These are phyloP conservation scores for Artibeus jamaicensis DNA, from an alignment of 2,797 vertebrate genomes.

Conservation along the genomic window DNA sequence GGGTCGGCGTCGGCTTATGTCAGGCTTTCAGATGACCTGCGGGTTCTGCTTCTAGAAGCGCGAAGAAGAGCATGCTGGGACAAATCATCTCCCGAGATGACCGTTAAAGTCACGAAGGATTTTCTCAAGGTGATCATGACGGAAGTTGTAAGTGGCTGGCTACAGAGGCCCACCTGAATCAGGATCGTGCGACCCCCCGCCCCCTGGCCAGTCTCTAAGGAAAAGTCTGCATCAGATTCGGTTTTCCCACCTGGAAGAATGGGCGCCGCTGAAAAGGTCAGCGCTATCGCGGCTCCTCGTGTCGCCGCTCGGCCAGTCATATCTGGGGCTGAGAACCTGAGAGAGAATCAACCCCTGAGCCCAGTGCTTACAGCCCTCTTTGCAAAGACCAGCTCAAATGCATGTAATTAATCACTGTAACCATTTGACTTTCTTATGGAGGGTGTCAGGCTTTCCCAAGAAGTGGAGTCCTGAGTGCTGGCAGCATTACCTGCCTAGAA, in stretches of 20 bases:
- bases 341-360: background rate
- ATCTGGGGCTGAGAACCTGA: background rate
- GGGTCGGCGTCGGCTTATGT: background rate
- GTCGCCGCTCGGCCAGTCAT: background rate
- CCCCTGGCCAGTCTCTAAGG: background rate
- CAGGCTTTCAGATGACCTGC: background rate
- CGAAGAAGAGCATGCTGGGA: background rate
- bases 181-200: accelerated
- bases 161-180: background rate
- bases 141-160: background rate
- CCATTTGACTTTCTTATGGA: slow-evolving; percentile 56
- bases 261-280: background rate
- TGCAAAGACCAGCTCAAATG: slow-evolving; percentile 27
- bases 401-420: slow-evolving; percentile 35
- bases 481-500: slow-evolving; percentile 41
- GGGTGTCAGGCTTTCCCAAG: slow-evolving; percentile 52
- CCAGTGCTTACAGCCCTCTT: background rate
- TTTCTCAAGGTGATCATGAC: background rate
- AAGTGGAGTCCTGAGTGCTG: slow-evolving; percentile 37
- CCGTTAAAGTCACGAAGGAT: background rate
- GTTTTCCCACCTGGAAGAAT: background rate
- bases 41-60: background rate
- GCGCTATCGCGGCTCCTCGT: background rate
- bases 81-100: background rate
- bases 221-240: background rate